Conservation (phyloP, 2,888 invertebrate species). For the Axea sp. region DNA sequence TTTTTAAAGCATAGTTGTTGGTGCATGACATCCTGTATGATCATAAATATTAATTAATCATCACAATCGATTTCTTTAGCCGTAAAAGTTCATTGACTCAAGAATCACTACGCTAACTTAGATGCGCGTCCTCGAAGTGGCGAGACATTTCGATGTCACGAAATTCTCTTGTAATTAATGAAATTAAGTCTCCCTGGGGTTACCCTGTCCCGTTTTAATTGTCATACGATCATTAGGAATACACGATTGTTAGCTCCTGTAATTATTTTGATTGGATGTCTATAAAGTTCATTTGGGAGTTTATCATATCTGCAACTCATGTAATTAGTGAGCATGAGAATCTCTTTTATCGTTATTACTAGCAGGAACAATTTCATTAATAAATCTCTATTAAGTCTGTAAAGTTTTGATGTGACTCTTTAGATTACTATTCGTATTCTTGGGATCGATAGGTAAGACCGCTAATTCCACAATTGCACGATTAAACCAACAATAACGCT, state of each 20-base stretch:
- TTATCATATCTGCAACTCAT: constrained; percentile 32
- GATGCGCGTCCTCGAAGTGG: not conserved
- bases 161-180: constrained; percentile 31
- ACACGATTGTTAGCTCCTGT: constrained; percentile 24
- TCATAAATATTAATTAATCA: constrained; percentile 53
- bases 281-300: constrained; percentile 14
- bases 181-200: constrained; percentile 8
- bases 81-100: constrained; percentile 32
- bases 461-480: not conserved
- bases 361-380: constrained; percentile 2
- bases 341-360: constrained; percentile 14
- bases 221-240: constrained; percentile 31
- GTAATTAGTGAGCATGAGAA: constrained; percentile 31
- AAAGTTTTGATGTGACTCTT: not conserved
- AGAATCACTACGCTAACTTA: not conserved
- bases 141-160: constrained; percentile 17
- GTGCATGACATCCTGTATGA: constrained; percentile 26
- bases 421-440: not conserved
- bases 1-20: not conserved
- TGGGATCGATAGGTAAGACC: constrained; percentile 4
- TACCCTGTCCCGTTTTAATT: constrained; percentile 15
- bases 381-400: not conserved
- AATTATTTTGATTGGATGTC: constrained; percentile 39
- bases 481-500: constrained; percentile 1
- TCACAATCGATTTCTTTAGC: constrained; percentile 20